A percentile compares a stretch with the other conserved stretches of the same genome.
Evolutionary conservation across 2,113 vertebrate species (phyloP).

Genomic region (Pterocles gutturalis): DNA sequence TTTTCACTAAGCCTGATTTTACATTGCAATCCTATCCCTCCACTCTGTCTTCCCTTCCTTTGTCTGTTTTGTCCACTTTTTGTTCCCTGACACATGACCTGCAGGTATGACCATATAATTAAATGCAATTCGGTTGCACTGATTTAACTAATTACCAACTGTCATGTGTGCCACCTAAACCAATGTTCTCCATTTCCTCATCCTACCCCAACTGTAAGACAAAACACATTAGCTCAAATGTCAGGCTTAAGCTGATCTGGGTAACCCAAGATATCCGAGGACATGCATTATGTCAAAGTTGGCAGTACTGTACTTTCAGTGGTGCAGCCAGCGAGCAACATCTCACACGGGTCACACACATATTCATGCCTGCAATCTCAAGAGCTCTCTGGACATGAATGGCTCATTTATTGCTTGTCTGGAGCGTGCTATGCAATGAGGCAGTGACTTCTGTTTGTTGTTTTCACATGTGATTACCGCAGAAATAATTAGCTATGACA

Average conservation of each 20-base stretch:
- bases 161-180: neutral
- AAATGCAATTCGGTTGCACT: neutral
- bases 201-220: neutral
- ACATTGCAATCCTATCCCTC: neutral
- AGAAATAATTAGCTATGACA: slow-evolving; percentile 9
- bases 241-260: neutral
- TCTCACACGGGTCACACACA: neutral
- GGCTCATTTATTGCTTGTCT: neutral
- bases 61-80: neutral
- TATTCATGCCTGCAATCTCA: neutral
- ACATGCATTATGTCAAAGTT: neutral
- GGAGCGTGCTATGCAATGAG: neutral
- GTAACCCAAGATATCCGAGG: neutral
- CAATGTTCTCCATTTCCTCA: neutral
- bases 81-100: neutral
- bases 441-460: neutral
- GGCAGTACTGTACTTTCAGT: neutral
- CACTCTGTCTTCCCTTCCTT: neutral
- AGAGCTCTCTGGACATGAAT: neutral
- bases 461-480: neutral
- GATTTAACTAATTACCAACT: neutral
- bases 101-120: neutral
- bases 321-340: neutral
- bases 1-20: neutral
- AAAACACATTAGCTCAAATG: neutral